These are phyloP conservation scores for Spheniscus humboldti DNA, from an alignment of 2,797 vertebrate species.

Conservation along the genomic window DNA sequence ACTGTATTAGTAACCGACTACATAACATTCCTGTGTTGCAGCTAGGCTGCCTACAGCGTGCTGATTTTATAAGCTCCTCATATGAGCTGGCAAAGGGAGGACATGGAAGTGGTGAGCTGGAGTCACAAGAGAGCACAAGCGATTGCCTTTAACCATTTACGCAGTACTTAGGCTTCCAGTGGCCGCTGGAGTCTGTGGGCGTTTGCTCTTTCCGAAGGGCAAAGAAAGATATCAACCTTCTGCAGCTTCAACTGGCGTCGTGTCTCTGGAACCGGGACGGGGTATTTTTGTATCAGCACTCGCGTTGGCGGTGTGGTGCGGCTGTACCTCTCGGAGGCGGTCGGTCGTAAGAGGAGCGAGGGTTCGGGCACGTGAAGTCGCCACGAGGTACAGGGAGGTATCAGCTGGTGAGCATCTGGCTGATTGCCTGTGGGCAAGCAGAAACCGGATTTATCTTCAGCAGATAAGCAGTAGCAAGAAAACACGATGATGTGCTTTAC, in stretches of 20 bases:
- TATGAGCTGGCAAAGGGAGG: neutral
- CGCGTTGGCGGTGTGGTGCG: fast-evolving
- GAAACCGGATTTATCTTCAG: neutral
- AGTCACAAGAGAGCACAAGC: neutral
- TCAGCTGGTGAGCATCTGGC: neutral
- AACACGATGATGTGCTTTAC: neutral
- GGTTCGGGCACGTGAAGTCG: neutral
- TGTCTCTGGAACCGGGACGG: fast-evolving
- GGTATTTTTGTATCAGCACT: fast-evolving
- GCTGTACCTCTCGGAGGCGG: neutral
- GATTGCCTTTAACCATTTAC: neutral
- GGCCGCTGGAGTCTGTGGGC: neutral
- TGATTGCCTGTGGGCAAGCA: neutral
- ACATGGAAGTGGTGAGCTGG: neutral
- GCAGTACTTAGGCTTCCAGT: neutral
- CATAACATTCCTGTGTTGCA: neutral
- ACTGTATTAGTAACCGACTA: neutral
- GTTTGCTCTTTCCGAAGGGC: neutral
- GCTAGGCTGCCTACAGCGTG: neutral
- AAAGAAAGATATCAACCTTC: neutral
- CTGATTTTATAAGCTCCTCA: neutral
- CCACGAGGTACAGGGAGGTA: neutral
- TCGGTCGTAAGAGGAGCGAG: neutral
- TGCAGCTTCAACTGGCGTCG: fast-evolving
- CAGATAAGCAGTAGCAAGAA: conserved; percentile 3